phyloP scores from a whole-genome alignment of 2,888 invertebrate genomes.

The Rapana venosa region DNA sequence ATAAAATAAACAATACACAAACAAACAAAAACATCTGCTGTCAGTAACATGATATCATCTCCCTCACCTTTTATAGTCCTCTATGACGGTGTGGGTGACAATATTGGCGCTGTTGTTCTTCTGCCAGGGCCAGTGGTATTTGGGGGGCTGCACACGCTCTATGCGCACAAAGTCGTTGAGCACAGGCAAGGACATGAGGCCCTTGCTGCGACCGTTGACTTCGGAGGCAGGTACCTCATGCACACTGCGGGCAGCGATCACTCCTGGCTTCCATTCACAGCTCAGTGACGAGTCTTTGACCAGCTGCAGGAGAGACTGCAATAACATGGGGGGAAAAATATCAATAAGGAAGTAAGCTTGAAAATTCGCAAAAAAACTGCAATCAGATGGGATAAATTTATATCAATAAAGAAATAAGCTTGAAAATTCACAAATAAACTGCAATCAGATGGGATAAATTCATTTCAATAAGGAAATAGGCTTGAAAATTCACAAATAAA shows the following conservation, averaged over 20 bases:
- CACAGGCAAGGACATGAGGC: conserved; percentile 57
- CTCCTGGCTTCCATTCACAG: conserved; percentile 70
- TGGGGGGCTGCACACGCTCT: conserved; percentile 51
- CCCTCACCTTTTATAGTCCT: conserved; percentile 59
- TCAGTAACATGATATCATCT: not conserved
- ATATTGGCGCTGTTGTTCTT: conserved; percentile 43
- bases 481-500: too few species aligned
- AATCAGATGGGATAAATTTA: too few species aligned
- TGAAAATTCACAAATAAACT: too few species aligned
- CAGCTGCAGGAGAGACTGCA: conserved; percentile 61
- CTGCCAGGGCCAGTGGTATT: conserved; percentile 39
- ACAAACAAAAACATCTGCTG: too few species aligned
- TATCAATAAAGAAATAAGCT: too few species aligned
- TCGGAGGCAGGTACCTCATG: conserved; percentile 45
- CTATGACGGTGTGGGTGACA: conserved; percentile 55
- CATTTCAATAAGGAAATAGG: too few species aligned
- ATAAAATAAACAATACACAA: too few species aligned
- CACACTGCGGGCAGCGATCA: conserved; percentile 51
- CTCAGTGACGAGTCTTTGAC: conserved; percentile 66
- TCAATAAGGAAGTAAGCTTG: too few species aligned
- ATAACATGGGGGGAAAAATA: not conserved
- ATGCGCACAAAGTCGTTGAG: conserved; percentile 63
- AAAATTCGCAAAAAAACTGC: too few species aligned
- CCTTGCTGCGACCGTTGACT: conserved; percentile 43
- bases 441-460: too few species aligned